A percentile compares a stretch with the other conserved stretches of the same genome.
Conservation (phyloP, 2,888 invertebrate genomes). For the Drosophila siamana region DNA sequence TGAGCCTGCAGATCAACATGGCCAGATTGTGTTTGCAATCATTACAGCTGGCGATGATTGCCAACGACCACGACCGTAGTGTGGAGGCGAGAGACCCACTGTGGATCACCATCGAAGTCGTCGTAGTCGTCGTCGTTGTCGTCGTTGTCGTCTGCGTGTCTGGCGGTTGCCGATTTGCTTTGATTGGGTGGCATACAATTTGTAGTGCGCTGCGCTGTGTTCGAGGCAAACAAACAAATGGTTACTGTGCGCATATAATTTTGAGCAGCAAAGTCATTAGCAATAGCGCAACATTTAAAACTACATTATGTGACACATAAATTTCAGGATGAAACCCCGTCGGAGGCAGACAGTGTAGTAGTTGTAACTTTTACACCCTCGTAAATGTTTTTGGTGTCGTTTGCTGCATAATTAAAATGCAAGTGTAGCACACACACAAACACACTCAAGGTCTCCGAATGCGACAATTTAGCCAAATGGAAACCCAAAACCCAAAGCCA, state of each 20-base stretch:
- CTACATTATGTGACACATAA: conserved; percentile 65
- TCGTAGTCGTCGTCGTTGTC: neutral
- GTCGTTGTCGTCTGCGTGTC: conserved; percentile 41
- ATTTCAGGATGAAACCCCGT: conserved; percentile 26
- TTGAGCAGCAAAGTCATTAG: conserved; percentile 52
- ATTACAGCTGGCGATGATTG: conserved; percentile 74
- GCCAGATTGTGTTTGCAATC: conserved; percentile 78
- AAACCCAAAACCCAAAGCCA: conserved; percentile 33
- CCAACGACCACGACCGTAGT: conserved; percentile 65
- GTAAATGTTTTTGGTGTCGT: conserved; percentile 40
- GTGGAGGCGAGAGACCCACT: conserved; percentile 29
- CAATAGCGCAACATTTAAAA: conserved; percentile 66
- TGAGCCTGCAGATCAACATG: conserved; percentile 71
- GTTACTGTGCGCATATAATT: conserved; percentile 46
- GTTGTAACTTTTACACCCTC: conserved; percentile 60
- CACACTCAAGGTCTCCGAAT: conserved; percentile 62
- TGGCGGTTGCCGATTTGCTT: conserved; percentile 60
- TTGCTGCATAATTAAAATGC: conserved; percentile 58
- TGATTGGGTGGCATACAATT: conserved; percentile 69
- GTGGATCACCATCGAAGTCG: conserved; percentile 26
- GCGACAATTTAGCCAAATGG: conserved; percentile 75
- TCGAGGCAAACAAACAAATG: conserved; percentile 40
- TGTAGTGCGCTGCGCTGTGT: conserved; percentile 46
- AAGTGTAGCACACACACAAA: conserved; percentile 52
- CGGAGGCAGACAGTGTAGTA: neutral